Conservation (phyloP, 2,888 invertebrate species). For the Eutolmus rufibarbis region DNA sequence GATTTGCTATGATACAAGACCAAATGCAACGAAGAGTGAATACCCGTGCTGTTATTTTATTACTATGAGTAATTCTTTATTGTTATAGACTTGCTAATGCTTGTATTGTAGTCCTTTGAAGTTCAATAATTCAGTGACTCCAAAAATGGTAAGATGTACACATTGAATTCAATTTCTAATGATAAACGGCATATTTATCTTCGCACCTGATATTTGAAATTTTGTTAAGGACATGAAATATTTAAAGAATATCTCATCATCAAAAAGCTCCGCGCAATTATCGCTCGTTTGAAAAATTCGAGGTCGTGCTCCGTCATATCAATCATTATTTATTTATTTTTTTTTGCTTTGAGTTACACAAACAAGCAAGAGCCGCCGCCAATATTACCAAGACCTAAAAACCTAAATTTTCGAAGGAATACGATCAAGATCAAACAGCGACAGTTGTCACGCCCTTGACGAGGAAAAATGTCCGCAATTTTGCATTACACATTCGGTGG, state of each 20-base stretch:
- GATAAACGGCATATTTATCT: too few relatives aligned
- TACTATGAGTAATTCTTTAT: too few relatives aligned
- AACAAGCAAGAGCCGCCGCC: neutral
- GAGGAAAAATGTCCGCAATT: neutral
- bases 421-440: slow-evolving; percentile 43
- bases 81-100: too few relatives aligned
- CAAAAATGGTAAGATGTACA: too few relatives aligned
- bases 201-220: neutral
- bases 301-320: neutral
- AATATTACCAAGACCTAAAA: slow-evolving; percentile 41
- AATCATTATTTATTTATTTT: neutral
- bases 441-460: neutral
- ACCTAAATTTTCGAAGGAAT: slow-evolving; percentile 35
- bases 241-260: neutral
- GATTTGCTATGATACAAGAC: too few relatives aligned
- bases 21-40: too few relatives aligned
- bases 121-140: too few relatives aligned
- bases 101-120: too few relatives aligned
- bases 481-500: neutral
- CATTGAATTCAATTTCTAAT: too few relatives aligned
- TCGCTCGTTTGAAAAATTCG: neutral
- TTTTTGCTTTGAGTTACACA: slow-evolving; percentile 7
- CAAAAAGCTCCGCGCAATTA: neutral
- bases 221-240: neutral
- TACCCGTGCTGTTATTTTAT: too few relatives aligned